Evolutionary conservation across 2,113 vertebrate species (phyloP).

Genomic region (Gopherus evgoodei): DNA sequence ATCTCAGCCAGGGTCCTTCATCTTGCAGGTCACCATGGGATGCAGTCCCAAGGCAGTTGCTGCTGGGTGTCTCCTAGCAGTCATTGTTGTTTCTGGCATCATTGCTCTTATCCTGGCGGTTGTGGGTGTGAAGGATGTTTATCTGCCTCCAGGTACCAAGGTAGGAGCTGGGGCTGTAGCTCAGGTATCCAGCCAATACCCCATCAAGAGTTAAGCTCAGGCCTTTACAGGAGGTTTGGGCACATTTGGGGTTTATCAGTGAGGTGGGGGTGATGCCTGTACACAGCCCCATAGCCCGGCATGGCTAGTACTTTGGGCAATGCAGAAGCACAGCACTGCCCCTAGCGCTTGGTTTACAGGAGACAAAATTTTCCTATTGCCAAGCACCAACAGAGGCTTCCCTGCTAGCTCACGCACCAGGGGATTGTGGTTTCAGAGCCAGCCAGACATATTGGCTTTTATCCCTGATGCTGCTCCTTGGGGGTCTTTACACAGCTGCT

Average conservation of each 20-base stretch:
- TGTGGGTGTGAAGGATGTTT: neutral
- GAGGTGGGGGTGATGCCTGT: neutral
- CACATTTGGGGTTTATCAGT: neutral
- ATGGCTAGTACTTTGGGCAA: constrained; percentile 84
- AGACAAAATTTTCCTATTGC: neutral
- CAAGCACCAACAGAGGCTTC: neutral
- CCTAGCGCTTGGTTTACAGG: neutral
- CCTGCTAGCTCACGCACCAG: neutral
- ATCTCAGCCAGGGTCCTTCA: neutral
- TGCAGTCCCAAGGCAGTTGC: constrained; percentile 1
- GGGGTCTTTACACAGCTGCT: neutral
- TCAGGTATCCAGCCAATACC: rapidly evolving
- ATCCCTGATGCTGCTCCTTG: neutral
- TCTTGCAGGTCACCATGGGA: constrained; percentile 62
- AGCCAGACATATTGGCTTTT: rapidly evolving
- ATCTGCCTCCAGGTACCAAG: constrained; percentile 70
- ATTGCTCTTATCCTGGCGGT: constrained; percentile 64
- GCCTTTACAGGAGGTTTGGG: neutral
- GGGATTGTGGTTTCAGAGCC: neutral
- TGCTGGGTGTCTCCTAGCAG: constrained; percentile 40
- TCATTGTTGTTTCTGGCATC: constrained; percentile 27
- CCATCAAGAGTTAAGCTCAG: neutral
- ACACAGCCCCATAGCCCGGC: constrained; percentile 51
- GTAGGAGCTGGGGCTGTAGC: neutral
- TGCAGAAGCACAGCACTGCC: constrained; percentile 83